A percentile compares a stretch with the other conserved stretches of the same genome.
phyloP scores from a whole-genome alignment of 2,113 vertebrate species.

The Chitala chitala region DNA sequence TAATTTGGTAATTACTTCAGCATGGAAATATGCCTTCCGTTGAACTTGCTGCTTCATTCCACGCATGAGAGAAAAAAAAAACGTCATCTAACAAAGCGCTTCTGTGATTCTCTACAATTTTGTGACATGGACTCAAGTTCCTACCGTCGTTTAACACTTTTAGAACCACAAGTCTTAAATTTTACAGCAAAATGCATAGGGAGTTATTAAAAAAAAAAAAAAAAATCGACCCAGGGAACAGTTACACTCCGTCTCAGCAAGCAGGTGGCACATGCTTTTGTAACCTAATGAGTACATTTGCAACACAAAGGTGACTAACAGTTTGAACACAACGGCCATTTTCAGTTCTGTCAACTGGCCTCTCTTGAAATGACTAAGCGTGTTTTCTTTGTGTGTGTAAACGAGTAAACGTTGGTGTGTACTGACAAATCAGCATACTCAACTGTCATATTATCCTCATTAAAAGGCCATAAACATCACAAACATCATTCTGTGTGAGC shows the following conservation, averaged over 20 bases:
- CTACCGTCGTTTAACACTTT: neutral
- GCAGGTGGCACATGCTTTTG: neutral
- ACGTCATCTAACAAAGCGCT: too few relatives aligned
- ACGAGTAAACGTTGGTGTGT: slow-evolving; percentile 41
- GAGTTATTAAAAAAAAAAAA: too few relatives aligned
- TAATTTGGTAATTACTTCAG: too few relatives aligned
- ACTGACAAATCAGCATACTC: slow-evolving; percentile 40
- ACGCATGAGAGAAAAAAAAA: too few relatives aligned
- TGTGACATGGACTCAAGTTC: neutral
- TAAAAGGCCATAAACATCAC: neutral
- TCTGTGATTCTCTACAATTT: too few relatives aligned
- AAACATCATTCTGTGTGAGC: neutral
- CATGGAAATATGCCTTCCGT: too few relatives aligned
- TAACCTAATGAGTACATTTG: slow-evolving; percentile 17
- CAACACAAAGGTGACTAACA: slow-evolving; percentile 41
- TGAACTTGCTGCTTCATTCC: too few relatives aligned
- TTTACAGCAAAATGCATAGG: too few relatives aligned
- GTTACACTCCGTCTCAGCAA: neutral
- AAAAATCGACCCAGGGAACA: neutral
- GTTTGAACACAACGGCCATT: slow-evolving; percentile 65
- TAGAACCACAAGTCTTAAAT: neutral
- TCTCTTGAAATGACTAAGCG: slow-evolving; percentile 56
- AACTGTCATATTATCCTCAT: slow-evolving; percentile 13
- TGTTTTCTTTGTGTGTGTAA: slow-evolving; percentile 32
- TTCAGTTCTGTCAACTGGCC: slow-evolving; percentile 56